Percentiles rank a stretch among this genome's conserved stretches.
These are phyloP conservation scores for Coccyzus lansbergi DNA, from an alignment of 2,797 vertebrate genomes.

Conservation along the genomic window DNA sequence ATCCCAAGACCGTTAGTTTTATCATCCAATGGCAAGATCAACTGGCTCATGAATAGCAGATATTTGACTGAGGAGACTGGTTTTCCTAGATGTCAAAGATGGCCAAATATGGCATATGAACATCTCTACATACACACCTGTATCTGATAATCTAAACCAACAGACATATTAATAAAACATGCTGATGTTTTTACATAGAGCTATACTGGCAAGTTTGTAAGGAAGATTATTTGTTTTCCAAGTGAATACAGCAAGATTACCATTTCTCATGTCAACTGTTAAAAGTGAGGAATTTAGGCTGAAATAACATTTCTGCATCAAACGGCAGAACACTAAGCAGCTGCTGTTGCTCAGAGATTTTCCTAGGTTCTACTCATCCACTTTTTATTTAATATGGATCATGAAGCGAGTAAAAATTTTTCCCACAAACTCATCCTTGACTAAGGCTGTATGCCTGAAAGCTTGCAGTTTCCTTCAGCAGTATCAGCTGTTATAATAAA, in stretches of 20 bases:
- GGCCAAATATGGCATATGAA: background rate
- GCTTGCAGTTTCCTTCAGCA: constrained; percentile 9
- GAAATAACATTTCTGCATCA: background rate
- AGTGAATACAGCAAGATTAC: background rate
- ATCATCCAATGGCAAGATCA: background rate
- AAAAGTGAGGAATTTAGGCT: background rate
- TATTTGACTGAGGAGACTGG: background rate
- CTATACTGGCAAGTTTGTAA: background rate
- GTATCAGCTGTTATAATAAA: background rate
- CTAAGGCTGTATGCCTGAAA: background rate
- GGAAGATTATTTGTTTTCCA: background rate
- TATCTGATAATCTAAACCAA: background rate
- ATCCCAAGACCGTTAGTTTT: background rate
- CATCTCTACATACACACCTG: background rate
- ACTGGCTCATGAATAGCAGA: background rate
- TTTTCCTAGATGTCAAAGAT: background rate
- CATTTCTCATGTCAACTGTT: background rate
- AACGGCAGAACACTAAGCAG: background rate
- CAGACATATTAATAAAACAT: background rate
- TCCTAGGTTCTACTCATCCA: background rate
- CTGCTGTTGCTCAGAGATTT: background rate
- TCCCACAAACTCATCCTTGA: background rate
- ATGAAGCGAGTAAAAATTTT: background rate
- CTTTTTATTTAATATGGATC: background rate
- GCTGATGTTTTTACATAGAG: background rate